A percentile compares a stretch with the other conserved stretches of the same genome.
Conservation (phyloP, 37 sponge, comb jelly and placozoan genomes). For the Cladorhizidae sp. region DNA sequence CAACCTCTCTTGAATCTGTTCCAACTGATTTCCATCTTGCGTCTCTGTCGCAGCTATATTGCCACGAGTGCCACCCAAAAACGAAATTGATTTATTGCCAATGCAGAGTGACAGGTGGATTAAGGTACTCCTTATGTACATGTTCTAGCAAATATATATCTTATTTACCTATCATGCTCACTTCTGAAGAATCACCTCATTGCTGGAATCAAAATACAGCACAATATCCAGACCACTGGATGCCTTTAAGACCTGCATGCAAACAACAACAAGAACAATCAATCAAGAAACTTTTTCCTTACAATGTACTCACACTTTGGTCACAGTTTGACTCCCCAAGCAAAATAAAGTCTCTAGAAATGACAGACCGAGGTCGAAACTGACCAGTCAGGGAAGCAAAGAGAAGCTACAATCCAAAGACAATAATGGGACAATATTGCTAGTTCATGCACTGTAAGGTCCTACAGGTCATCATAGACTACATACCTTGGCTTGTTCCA, state of each 20-base stretch:
- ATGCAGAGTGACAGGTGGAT: background rate
- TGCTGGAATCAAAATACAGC: conserved; percentile 46
- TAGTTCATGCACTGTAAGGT: background rate
- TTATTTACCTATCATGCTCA: conserved; percentile 22
- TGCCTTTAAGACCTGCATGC: conserved; percentile 48
- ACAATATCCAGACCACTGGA: conserved; percentile 55
- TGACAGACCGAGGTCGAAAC: background rate
- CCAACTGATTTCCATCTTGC: conserved; percentile 4
- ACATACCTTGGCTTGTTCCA: conserved; percentile 83
- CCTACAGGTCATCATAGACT: too few relatives aligned
- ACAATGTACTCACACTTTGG: background rate
- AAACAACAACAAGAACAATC: background rate
- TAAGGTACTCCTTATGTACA: too few relatives aligned
- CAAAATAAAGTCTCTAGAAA: conserved; percentile 24
- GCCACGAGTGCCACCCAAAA: background rate
- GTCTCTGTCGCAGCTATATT: background rate
- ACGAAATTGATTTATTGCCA: background rate
- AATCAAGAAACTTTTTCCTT: background rate
- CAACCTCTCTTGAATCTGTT: conserved; percentile 46
- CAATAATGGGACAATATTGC: background rate
- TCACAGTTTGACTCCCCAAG: conserved; percentile 2
- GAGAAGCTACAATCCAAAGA: conserved; percentile 2
- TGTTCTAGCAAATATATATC: too few relatives aligned
- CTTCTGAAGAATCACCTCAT: conserved; percentile 67
- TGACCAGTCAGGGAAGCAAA: conserved; percentile 15